phyloP scores from a whole-genome alignment of 1,140 invertebrate genomes.

The Mya arenaria region DNA sequence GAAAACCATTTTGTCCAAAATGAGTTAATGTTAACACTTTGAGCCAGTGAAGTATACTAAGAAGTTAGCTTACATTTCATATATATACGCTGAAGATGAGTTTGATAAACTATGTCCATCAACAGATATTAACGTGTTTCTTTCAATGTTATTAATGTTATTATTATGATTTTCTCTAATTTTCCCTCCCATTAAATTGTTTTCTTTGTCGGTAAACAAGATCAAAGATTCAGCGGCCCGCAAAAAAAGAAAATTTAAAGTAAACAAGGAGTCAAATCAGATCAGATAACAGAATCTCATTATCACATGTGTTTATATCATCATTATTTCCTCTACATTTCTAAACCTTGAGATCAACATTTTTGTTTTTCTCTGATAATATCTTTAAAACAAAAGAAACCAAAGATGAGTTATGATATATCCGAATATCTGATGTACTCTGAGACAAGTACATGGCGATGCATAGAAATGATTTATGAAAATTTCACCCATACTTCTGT shows the following conservation, averaged over 20 bases:
- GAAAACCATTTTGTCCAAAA: neutral
- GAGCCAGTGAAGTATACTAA: too few species aligned
- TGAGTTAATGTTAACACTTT: too few species aligned
- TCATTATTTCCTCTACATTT: conserved; percentile 42
- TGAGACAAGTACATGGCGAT: too few species aligned
- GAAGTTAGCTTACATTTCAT: too few species aligned
- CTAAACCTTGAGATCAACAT: neutral
- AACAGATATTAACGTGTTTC: too few species aligned
- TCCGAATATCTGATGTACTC: too few species aligned
- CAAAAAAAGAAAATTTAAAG: neutral
- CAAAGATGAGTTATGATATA: too few species aligned
- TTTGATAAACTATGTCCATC: too few species aligned
- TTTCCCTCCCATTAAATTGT: conserved; percentile 17
- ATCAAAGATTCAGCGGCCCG: conserved; percentile 2
- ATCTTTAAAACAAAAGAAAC: too few species aligned
- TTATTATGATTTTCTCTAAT: conserved; percentile 4
- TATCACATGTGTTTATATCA: conserved; percentile 18
- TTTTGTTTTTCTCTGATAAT: neutral
- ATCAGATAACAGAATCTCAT: conserved; percentile 39
- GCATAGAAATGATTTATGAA: too few species aligned
- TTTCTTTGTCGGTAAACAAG: conserved; percentile 12
- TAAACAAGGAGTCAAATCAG: neutral
- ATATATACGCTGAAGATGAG: too few species aligned
- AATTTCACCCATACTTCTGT: too few species aligned
- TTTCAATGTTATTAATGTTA: neutral